Evolutionary conservation across 2,888 invertebrate genomes (phyloP), one percentile per base, ranked within the genome.

Genomic region (Drosophila antonietae): DNA sequence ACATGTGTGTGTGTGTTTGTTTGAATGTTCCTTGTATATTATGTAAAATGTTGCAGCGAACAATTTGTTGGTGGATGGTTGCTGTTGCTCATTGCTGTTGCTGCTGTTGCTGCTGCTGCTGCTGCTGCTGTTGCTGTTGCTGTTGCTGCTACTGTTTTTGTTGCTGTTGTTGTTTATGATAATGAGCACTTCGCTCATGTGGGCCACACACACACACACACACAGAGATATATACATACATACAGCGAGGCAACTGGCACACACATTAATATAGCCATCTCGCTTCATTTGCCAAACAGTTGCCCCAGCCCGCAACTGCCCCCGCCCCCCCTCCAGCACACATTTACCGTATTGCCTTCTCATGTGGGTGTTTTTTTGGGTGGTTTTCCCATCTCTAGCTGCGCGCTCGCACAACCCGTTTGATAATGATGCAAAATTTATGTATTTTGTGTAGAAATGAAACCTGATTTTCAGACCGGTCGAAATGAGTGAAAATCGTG

Each of bases 391-490:
- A 75, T 75, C 55, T 69, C 77, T 71, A 56, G 67, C 44, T 53
- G 57, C 18, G 47, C 67, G 60, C 66, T 57, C 62, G 51, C 65
- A 70, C 73, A 74, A 84, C 82, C 75, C 81, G 83, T 78, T 81
- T 71, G 80, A 88, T 91, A 91, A 91, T 90, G 83, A 90, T 90
- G 82, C 83, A 79, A 88, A 90, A 90, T 91, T 91, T 90, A 91
- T 91, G 91, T 90, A 89, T 91, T 91, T 91, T 90, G 84, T 90
- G 81, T 90, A 88, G 91, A 91, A 91, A 88, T 90, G 83, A 91
- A 91, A 89, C 88, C 90, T 81, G 90, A 91, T 89, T 90, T 88
- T 81, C 80, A 63, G 51, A 62, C 75, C 59, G 52, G 49, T 80
- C 78, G 6, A 68, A 78, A 83, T 74, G 89, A 82, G 89, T 85